Base-by-base conservation (phyloP, 2,113 vertebrate species). In the Mesoclemmys tuberculata region DNA sequence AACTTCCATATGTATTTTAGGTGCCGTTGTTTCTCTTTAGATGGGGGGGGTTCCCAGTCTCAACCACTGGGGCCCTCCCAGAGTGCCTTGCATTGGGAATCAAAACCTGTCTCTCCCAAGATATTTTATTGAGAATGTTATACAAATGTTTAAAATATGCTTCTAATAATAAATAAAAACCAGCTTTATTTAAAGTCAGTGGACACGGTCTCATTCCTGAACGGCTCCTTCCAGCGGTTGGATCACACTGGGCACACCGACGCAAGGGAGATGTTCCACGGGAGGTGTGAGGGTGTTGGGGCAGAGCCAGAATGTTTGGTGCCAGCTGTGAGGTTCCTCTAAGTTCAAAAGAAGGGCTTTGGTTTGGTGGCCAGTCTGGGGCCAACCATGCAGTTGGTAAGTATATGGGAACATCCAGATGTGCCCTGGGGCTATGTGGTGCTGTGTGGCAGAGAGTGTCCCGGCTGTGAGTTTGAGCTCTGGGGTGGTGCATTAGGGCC, bases 111-210 rank as follows among this genome's bases (percentile, higher is more conserved):
- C 94, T 97, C 93, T 97, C 96, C 89, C 89, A 94, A 91, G 93
- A 97, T 97, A 97, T 95, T 97, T 95, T 98, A 97, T 97, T 97
- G 92, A 96, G 96, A 97, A 98, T 96, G 96, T 97, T 98, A 98
- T 97, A 98, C 97, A 97, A 98, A 97, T 96, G 97, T 98, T 97
- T 97, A 96, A 97, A 91, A 97, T 97, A 93, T 96, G 97, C 98
- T 97, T 98, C 96, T 98, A 97, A 97, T 98, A 97, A 98, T 98
- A 97, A 98, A 98, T 98, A 98, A 98, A 98, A 80, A 90, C 91
- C 96, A 96, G 98, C 98, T 98, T 98, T 98, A 98, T 98, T 98
- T 98, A 98, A 98, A 97, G 96, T 92, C 93, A 54, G 86, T 35
- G 77, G 48, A 84, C 55, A 21, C 12, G 41, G 44, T 94, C 35